phyloP scores from a whole-genome alignment of 2,797 vertebrate species.

The Oreortyx pictus region DNA sequence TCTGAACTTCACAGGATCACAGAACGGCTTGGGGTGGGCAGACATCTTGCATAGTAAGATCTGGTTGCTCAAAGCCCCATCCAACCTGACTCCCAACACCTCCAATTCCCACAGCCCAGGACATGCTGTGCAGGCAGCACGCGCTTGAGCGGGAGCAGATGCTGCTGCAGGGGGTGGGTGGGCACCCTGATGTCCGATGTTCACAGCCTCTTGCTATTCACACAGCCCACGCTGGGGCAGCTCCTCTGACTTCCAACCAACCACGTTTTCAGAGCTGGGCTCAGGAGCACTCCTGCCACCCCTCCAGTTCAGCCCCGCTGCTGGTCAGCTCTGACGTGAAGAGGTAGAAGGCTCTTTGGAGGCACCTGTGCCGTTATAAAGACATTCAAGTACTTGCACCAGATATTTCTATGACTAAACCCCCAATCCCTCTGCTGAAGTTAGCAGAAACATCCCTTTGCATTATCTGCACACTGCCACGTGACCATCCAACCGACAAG shows the following conservation, averaged over 20 bases:
- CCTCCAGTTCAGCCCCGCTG: not conserved
- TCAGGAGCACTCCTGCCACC: not conserved
- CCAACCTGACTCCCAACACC: not conserved
- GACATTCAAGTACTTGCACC: not conserved
- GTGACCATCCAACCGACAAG: not conserved
- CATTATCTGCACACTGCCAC: not conserved
- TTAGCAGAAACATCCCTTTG: not conserved
- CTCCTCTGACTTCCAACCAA: not conserved
- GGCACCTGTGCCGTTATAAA: not conserved
- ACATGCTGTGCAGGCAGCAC: not conserved
- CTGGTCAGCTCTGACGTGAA: not conserved
- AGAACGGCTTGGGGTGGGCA: not conserved
- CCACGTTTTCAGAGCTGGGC: not conserved
- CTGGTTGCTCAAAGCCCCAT: not conserved
- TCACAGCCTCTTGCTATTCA: not conserved
- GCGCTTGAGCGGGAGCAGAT: not conserved
- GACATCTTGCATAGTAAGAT: not conserved
- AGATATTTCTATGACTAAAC: not conserved
- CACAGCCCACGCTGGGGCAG: fast-evolving
- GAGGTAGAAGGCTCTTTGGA: not conserved
- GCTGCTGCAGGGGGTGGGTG: not conserved
- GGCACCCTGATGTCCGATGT: not conserved
- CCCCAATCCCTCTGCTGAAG: not conserved
- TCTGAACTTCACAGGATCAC: not conserved
- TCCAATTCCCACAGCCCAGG: not conserved